A percentile compares a stretch with the other conserved stretches of the same genome.
These are phyloP conservation scores for Trissoscelio sp. DNA, from an alignment of 2,888 invertebrate genomes.

Conservation along the genomic window DNA sequence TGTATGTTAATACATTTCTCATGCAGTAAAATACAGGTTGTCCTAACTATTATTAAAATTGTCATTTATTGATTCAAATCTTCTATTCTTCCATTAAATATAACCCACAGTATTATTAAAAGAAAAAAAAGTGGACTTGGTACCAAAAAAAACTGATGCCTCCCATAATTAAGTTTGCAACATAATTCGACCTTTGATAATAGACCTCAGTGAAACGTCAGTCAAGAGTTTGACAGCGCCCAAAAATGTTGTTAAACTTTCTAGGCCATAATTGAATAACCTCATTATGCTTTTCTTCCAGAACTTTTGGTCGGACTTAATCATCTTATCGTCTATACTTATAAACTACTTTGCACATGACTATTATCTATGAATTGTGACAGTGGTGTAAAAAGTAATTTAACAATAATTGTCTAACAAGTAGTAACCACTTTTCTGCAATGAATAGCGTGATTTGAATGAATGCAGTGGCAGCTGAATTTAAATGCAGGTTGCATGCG, in stretches of 20 bases:
- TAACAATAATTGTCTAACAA: slow-evolving; percentile 28
- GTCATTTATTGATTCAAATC: neutral
- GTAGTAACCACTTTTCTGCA: slow-evolving; percentile 13
- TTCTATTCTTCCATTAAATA: neutral
- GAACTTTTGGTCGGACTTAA: neutral
- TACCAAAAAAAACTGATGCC: neutral
- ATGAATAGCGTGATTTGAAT: slow-evolving; percentile 37
- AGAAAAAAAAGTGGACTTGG: neutral
- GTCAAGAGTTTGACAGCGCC: slow-evolving; percentile 16
- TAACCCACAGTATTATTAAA: neutral
- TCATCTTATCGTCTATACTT: neutral
- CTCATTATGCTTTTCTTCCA: slow-evolving; percentile 3
- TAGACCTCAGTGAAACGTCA: slow-evolving; percentile 16
- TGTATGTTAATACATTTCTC: too few species aligned
- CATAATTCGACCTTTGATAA: neutral
- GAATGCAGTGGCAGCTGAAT: slow-evolving; percentile 19
- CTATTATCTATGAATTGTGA: neutral
- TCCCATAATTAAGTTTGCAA: slow-evolving; percentile 20
- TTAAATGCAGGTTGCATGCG: slow-evolving; percentile 46
- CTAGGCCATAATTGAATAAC: slow-evolving; percentile 15
- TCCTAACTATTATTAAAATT: too few species aligned
- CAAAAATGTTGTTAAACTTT: slow-evolving; percentile 27
- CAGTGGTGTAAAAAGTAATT: slow-evolving; percentile 23
- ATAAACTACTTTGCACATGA: neutral
- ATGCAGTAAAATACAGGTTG: too few species aligned